phyloP scores from a whole-genome alignment of 2,888 invertebrate genomes.

The Fragum fragum region DNA sequence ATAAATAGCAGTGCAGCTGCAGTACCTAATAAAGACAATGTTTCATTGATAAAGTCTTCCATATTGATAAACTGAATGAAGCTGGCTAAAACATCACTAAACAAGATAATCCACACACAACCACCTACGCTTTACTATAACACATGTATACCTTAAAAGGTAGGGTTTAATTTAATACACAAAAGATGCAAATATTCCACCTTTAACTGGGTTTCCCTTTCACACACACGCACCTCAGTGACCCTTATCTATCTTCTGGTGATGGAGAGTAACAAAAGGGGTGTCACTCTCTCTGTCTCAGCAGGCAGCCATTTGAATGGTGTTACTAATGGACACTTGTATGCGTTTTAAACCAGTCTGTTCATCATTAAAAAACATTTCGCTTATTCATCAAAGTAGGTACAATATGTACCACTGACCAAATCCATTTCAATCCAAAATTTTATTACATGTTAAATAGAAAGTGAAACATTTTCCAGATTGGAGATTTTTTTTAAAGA shows the following conservation, averaged over 20 bases:
- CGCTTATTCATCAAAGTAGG: not conserved
- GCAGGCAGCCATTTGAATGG: constrained; percentile 44
- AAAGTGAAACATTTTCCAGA: too few relatives aligned
- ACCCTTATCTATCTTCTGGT: constrained; percentile 50
- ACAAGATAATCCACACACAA: not conserved
- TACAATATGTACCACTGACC: not conserved
- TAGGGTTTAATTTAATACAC: constrained; percentile 16
- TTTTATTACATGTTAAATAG: too few relatives aligned
- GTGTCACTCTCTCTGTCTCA: constrained; percentile 43
- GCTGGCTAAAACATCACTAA: too few relatives aligned
- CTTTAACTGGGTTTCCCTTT: constrained; percentile 39
- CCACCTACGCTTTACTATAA: not conserved
- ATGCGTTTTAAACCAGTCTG: not conserved
- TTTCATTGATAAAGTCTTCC: too few relatives aligned
- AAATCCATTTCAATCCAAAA: too few relatives aligned
- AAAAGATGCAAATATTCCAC: constrained; percentile 29
- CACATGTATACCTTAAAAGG: not conserved
- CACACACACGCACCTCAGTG: constrained; percentile 47
- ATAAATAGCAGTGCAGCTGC: too few relatives aligned
- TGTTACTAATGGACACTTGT: too few relatives aligned
- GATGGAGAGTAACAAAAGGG: constrained; percentile 42
- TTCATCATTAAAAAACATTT: not conserved
- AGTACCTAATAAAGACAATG: too few relatives aligned
- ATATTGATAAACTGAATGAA: too few relatives aligned
- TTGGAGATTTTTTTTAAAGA: too few relatives aligned